Evolutionary conservation across 1,140 invertebrate genomes (phyloP), one percentile per base, ranked within the genome.

Genomic region (Eupristina koningsbergeri): DNA sequence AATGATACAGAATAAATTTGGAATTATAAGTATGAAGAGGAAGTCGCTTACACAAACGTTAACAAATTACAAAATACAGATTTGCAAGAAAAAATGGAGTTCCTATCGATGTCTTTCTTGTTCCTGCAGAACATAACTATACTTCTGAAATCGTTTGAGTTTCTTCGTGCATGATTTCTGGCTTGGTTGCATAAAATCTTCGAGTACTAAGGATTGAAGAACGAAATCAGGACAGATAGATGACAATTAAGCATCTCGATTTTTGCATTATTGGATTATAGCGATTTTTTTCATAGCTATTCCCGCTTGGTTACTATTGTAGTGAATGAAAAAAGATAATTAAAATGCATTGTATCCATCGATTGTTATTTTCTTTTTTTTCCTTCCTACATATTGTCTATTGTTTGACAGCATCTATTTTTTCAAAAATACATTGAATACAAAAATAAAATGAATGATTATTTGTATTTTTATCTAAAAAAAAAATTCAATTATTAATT

Each of bases 61-160:
- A 13, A 9, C n/a, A 15, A 1, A 5, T 61, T 50, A 31, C 31
- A 50, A 74, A 81, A 74, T 73, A 74, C 45, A 74, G 36, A 81
- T 50, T 61, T 5, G 69, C 3, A 41, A 39, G 61, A 29, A 41
- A 34, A 82, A 82, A 82, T 82, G 58, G 75, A 81, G 39, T 53
- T 63, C 31, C 80, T 81, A 53, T 81, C 71, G 80, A 63, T 75
- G 64, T 81, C 71, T 50, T 53, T 81, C 80, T 81, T 81, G n/a
- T 69, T 69, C 71, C 50, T 29, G 45, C 29, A 29, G 63, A 29
- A 34, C n/a, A 29, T 64, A 64, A 67, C 45, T 45, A 45, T 31
- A 73, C 13, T 1, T n/a, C 39, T 29, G 61, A 76, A 41, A 64
- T 82, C 80, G 80, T 67, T 82, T n/a, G n/a, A n/a, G n/a, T n/a